These are phyloP conservation scores for Caradrina kadenii DNA, from an alignment of 2,888 invertebrate genomes.

Conservation along the genomic window DNA sequence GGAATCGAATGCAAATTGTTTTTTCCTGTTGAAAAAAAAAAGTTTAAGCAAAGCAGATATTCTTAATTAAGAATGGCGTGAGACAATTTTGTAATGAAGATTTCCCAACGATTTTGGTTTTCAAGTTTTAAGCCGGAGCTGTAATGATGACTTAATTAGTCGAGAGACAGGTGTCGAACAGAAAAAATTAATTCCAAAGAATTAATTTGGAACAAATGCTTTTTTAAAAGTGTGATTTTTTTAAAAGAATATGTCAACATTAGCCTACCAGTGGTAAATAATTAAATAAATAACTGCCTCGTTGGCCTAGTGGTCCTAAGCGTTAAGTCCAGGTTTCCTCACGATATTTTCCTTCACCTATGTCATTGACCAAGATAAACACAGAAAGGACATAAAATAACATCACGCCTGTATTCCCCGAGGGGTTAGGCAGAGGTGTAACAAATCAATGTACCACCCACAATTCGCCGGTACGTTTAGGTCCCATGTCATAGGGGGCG, in stretches of 20 bases:
- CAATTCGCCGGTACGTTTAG: too few species aligned
- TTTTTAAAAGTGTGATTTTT: constrained; percentile 13
- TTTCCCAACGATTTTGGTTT: constrained; percentile 30
- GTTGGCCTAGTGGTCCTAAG: too few species aligned
- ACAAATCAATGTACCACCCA: too few species aligned
- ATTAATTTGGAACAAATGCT: constrained; percentile 24
- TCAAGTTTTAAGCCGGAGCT: constrained; percentile 29
- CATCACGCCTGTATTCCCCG: too few species aligned
- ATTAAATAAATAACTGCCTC: too few species aligned
- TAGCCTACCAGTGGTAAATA: neutral
- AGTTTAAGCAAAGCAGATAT: constrained; percentile 40
- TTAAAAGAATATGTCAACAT: neutral
- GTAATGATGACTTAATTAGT: constrained; percentile 45
- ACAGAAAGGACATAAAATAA: too few species aligned
- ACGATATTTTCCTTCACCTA: too few species aligned
- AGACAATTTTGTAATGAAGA: constrained; percentile 55
- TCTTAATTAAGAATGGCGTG: constrained; percentile 60
- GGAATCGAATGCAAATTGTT: constrained; percentile 30
- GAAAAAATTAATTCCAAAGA: constrained; percentile 19
- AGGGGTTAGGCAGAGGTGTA: too few species aligned
- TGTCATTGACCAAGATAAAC: too few species aligned
- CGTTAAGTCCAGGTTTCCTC: too few species aligned
- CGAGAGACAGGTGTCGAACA: constrained; percentile 14
- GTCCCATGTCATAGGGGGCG: too few species aligned
- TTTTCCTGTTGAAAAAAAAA: constrained; percentile 48